Evolutionary conservation across 2,888 invertebrate species (phyloP), one percentile per base, ranked within the genome.

Genomic region (Willowsia nigromaculata): DNA sequence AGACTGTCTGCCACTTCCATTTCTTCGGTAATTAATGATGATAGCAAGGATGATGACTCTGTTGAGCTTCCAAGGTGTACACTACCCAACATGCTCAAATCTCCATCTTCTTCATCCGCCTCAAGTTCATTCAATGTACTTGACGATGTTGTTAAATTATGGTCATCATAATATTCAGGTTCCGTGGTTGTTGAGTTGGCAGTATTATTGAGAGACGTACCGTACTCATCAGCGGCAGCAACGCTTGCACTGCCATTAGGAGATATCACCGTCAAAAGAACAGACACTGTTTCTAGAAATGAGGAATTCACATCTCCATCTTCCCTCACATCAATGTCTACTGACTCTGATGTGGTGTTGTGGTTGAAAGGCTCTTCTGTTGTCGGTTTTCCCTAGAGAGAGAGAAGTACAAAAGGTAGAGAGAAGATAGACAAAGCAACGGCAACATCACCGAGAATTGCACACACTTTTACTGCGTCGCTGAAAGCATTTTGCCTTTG

Each of bases 141-240:
- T 65, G 88, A 76, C 18, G 74, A 40, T 40, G 59, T 40, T 37
- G 85, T 83, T 22, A 74, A 33, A 59, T 83, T 83, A 65, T 83
- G 53, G 76, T 88, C 76, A 68, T 82, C 88, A 40, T 84, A 76
- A 76, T 85, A 88, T 27, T 88, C 88, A 88, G 88, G 88, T 84
- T 88, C 88, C 84, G 33, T 25, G 4, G 88, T 88, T 40, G 88
- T 84, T 9, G 30, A 15, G 50, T 56, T 59, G n/a, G 85, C 56
- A 59, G 25, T 59, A 71, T n/a, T 59, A 56, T 50, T 56, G 37
- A 56, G 33, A 18, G 37, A 40, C 13, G 53, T 22, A 25, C 15
- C 15, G 22, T 74, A 18, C 50, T 53, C 37, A 25, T 56, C 37
- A 7, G 62, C 13, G 15, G 82, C 37, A 25, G 40, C 37, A 7